Evolutionary conservation across 2,888 invertebrate species (phyloP).

Genomic region (Pandemis heparana): DNA sequence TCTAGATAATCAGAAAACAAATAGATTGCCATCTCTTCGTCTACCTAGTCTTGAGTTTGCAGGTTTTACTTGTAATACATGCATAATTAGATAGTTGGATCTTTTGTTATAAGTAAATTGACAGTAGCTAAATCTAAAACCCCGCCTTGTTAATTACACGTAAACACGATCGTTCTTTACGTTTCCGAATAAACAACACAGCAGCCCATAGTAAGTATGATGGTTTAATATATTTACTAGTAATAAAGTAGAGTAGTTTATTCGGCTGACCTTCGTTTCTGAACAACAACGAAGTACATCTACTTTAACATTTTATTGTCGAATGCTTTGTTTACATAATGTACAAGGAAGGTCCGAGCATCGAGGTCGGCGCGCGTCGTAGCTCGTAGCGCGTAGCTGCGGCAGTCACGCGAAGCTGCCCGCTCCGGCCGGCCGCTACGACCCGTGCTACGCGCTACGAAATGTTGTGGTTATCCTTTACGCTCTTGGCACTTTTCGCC

Average conservation of each 20-base stretch:
- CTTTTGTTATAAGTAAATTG: not conserved
- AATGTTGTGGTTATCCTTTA: conserved; percentile 74
- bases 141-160: not conserved
- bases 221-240: conserved; percentile 17
- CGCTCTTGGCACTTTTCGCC: conserved; percentile 74
- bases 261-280: conserved; percentile 33
- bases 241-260: conserved; percentile 29
- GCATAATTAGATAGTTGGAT: too few relatives aligned
- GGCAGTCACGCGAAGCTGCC: conserved; percentile 79
- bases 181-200: conserved; percentile 13
- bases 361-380: conserved; percentile 48
- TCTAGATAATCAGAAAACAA: too few relatives aligned
- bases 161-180: not conserved
- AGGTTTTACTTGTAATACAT: too few relatives aligned
- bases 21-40: too few relatives aligned
- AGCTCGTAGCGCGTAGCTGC: conserved; percentile 55
- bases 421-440: conserved; percentile 69
- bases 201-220: not conserved
- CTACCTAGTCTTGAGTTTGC: too few relatives aligned
- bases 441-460: conserved; percentile 57
- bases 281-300: conserved; percentile 54
- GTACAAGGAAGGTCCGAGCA: conserved; percentile 61
- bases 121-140: not conserved
- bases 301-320: conserved; percentile 68
- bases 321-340: conserved; percentile 80